Evolutionary conservation across 2,797 vertebrate genomes (phyloP).

Genomic region (Pseudocheirus occidentalis): DNA sequence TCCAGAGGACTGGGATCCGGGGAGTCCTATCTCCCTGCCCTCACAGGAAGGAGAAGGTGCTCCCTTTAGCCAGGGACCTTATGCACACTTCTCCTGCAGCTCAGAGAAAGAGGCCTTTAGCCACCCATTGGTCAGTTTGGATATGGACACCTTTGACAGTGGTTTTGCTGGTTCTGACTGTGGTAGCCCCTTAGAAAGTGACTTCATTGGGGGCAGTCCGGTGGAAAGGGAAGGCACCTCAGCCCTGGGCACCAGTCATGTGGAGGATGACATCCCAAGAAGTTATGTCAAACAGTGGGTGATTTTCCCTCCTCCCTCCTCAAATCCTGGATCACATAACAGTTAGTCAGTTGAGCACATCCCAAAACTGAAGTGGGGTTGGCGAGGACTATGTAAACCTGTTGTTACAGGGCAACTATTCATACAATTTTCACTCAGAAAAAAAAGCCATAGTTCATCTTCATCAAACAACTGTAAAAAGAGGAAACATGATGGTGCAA

Average conservation of each 20-base stretch:
- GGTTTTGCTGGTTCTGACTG: constrained; percentile 93
- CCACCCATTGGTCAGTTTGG: constrained; percentile 88
- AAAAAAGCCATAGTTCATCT: background rate
- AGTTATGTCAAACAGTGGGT: constrained; percentile 88
- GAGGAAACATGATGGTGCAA: background rate
- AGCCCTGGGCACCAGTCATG: background rate
- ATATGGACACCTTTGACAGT: constrained; percentile 95
- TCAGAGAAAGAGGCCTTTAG: constrained; percentile 86
- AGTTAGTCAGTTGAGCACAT: constrained; percentile 1
- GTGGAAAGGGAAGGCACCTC: constrained; percentile 37
- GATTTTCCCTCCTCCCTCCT: constrained; percentile 53
- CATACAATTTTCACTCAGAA: background rate
- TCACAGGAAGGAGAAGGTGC: constrained; percentile 85
- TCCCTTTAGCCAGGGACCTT: constrained; percentile 81
- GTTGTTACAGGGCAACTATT: background rate
- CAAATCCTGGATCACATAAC: constrained; percentile 25
- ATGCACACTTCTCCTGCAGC: constrained; percentile 82
- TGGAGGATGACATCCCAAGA: constrained; percentile 79
- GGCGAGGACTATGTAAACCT: background rate
- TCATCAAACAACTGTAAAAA: background rate
- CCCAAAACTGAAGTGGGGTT: background rate
- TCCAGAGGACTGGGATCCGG: constrained; percentile 80
- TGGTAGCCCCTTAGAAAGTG: constrained; percentile 84
- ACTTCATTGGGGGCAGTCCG: constrained; percentile 74
- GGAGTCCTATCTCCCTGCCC: constrained; percentile 64